Evolutionary conservation across 2,797 vertebrate species (phyloP).

Genomic region (Salmo trutta): DNA sequence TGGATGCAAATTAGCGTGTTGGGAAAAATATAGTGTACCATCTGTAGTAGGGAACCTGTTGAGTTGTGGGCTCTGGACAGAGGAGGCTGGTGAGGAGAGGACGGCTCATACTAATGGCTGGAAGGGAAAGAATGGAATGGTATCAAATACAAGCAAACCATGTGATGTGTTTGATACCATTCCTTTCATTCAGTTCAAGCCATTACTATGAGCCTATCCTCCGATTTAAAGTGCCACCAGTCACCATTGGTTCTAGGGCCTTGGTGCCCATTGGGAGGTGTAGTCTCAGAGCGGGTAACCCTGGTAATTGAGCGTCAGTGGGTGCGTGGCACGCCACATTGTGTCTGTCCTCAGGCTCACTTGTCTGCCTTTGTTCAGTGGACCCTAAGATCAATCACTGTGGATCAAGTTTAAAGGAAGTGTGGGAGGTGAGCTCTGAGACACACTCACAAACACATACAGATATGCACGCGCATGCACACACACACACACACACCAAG

Average conservation of each 20-base stretch:
- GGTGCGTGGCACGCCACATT: constrained; percentile 22
- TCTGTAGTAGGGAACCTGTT: neutral
- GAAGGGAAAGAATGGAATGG: neutral
- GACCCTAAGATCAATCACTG: constrained; percentile 65
- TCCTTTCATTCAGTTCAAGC: neutral
- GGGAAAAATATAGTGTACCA: neutral
- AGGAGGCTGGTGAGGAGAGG: neutral
- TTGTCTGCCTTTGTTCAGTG: constrained; percentile 50
- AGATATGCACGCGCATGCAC: constrained; percentile 19
- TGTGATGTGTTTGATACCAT: neutral
- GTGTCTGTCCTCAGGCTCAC: constrained; percentile 40
- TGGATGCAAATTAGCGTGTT: neutral
- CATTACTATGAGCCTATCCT: neutral
- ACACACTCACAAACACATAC: constrained; percentile 26
- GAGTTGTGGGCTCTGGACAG: neutral
- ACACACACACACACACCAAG: constrained; percentile 60
- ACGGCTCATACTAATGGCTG: neutral
- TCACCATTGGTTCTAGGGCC: neutral
- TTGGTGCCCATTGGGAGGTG: neutral
- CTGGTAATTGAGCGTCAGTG: constrained; percentile 54
- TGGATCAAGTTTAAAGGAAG: constrained; percentile 64
- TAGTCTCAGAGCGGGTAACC: constrained; percentile 32
- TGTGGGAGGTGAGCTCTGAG: constrained; percentile 44
- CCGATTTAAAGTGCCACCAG: neutral
- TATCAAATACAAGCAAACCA: neutral